Percentiles rank a stretch among this genome's conserved stretches.
Evolutionary conservation across 2,113 vertebrate species (phyloP).

Genomic region (Felis catus): DNA sequence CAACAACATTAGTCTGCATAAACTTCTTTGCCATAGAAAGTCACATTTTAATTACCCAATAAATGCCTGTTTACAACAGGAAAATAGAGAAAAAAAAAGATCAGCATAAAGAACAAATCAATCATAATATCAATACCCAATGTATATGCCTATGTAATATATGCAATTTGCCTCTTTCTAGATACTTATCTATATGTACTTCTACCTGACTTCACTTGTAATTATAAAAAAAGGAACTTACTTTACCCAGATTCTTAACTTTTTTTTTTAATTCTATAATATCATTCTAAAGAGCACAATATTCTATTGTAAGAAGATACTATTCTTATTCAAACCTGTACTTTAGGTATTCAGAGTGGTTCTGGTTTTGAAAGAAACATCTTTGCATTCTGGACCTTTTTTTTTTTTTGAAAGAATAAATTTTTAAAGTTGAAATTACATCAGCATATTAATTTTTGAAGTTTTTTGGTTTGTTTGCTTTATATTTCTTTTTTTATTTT

Average conservation of each 20-base stretch:
- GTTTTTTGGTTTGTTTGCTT: not conserved
- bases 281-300: not conserved
- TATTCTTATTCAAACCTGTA: not conserved
- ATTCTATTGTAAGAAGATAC: not conserved
- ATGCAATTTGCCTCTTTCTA: not conserved
- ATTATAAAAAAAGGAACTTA: not conserved
- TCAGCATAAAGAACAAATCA: not conserved
- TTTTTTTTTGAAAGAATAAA: not conserved
- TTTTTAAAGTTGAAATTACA: not conserved
- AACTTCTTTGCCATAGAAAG: not conserved
- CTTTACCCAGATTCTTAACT: not conserved
- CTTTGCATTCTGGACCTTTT: not conserved
- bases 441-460: not conserved
- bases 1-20: conserved; percentile 11
- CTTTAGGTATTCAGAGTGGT: not conserved
- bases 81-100: not conserved
- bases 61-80: not conserved
- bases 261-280: not conserved
- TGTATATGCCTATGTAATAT: not conserved
- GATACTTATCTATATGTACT: not conserved
- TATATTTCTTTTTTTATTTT: not conserved
- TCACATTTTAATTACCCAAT: not conserved
- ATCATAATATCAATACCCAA: not conserved
- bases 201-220: not conserved
- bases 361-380: not conserved